Percentiles rank a stretch among this genome's conserved stretches.
Conservation (phyloP, 2,888 invertebrate genomes). For the Drosophila putrida region DNA sequence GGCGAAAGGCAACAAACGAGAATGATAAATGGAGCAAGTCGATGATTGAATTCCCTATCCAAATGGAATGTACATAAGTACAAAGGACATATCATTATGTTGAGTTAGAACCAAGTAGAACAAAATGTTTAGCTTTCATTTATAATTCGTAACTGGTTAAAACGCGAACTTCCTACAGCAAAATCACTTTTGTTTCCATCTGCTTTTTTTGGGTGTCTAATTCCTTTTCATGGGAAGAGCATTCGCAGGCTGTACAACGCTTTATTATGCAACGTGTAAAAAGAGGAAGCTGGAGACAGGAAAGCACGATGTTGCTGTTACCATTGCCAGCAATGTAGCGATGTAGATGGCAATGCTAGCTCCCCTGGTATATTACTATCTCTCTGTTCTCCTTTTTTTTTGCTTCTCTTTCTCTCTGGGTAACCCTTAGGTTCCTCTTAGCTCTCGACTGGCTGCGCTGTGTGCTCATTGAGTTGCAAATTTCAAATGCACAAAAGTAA, state of each 20-base stretch:
- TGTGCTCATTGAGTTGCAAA: constrained; percentile 79
- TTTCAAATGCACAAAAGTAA: constrained; percentile 81
- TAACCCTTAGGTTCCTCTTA: constrained; percentile 18
- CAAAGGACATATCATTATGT: not conserved
- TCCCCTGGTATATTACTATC: constrained; percentile 12
- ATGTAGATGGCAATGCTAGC: not conserved
- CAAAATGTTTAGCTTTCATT: not conserved
- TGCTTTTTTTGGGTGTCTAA: not conserved
- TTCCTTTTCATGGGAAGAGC: constrained; percentile 13
- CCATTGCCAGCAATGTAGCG: constrained; percentile 19
- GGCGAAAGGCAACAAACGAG: constrained; percentile 54
- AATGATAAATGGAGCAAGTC: constrained; percentile 50
- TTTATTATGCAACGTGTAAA: constrained; percentile 72
- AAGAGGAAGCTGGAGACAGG: constrained; percentile 61
- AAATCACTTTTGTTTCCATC: not conserved
- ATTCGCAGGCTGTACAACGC: constrained; percentile 31
- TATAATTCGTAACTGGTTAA: constrained; percentile 1
- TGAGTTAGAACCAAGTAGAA: not conserved
- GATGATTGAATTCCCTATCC: constrained; percentile 49
- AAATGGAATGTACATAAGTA: not conserved
- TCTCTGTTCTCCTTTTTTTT: constrained; percentile 1
- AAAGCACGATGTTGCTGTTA: constrained; percentile 57
- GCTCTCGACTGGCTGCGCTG: constrained; percentile 31
- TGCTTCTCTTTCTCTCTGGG: constrained; percentile 5
- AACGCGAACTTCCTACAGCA: not conserved